Conservation (phyloP, 2,797 vertebrate species). For the Pseudopleuronectes americanus region DNA sequence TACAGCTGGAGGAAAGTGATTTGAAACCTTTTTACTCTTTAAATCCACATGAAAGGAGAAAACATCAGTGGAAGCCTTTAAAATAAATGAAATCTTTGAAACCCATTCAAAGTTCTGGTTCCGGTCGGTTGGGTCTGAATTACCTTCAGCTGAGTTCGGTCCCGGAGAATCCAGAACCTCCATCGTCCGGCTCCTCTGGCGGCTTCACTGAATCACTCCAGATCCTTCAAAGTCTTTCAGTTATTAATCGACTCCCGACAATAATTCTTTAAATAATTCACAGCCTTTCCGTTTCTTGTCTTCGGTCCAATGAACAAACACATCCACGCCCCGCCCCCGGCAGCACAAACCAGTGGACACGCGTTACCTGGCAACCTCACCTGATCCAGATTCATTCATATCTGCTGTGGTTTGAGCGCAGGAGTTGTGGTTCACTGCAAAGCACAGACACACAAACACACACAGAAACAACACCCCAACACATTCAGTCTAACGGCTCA, state of each 20-base stretch:
- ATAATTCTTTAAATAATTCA: not conserved
- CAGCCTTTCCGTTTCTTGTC: slow-evolving; percentile 19
- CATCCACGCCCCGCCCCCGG: slow-evolving; percentile 37
- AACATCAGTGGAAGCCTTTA: slow-evolving; percentile 1
- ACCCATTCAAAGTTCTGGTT: slow-evolving; percentile 29
- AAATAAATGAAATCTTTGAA: slow-evolving; percentile 28
- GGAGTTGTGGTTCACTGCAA: slow-evolving; percentile 49
- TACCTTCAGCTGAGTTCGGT: slow-evolving; percentile 28
- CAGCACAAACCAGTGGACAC: slow-evolving; percentile 22
- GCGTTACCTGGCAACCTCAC: slow-evolving; percentile 54
- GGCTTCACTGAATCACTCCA: slow-evolving; percentile 45
- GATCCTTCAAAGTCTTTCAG: slow-evolving; percentile 25
- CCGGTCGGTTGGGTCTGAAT: slow-evolving; percentile 33
- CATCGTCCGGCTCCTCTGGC: slow-evolving; percentile 28
- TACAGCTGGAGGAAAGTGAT: too few species aligned
- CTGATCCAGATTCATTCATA: slow-evolving; percentile 45
- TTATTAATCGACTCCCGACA: too few species aligned
- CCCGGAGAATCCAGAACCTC: slow-evolving; percentile 28
- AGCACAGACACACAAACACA: slow-evolving; percentile 35
- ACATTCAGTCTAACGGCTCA: slow-evolving; percentile 27
- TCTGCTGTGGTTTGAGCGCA: slow-evolving; percentile 44
- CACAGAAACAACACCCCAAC: slow-evolving; percentile 7
- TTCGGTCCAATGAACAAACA: slow-evolving; percentile 37
- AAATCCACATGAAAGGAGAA: slow-evolving; percentile 28
- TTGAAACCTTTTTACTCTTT: not conserved